Percentiles rank a stretch among this genome's conserved stretches.
Evolutionary conservation across 2,113 vertebrate species (phyloP).

Genomic region (Spheniscus mendiculus): DNA sequence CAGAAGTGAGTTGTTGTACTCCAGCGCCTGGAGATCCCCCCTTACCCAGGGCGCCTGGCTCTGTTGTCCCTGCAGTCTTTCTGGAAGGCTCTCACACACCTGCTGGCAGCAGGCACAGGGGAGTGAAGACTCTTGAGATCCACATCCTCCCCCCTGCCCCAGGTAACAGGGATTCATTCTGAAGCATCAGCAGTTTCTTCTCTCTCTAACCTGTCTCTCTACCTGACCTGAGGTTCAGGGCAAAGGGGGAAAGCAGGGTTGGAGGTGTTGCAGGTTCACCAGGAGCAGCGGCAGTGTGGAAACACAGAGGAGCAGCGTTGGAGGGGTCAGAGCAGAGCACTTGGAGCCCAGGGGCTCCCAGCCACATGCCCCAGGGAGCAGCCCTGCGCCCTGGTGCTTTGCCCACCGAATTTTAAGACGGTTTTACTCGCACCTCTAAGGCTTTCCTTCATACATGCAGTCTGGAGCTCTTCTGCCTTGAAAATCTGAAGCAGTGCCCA

Average conservation of each 20-base stretch:
- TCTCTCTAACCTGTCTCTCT: neutral
- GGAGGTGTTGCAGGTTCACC: neutral
- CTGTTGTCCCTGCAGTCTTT: neutral
- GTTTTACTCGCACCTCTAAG: neutral
- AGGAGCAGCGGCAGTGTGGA: neutral
- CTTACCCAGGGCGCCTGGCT: neutral
- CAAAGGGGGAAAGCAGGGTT: neutral
- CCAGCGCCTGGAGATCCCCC: neutral
- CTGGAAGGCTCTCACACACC: neutral
- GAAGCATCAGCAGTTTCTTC: neutral
- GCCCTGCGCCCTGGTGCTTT: neutral
- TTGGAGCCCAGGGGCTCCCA: accelerated
- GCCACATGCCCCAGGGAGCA: neutral
- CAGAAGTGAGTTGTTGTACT: neutral
- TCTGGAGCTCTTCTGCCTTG: neutral
- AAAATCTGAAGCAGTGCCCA: neutral
- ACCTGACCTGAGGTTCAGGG: neutral
- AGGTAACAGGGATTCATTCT: neutral
- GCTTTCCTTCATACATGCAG: neutral
- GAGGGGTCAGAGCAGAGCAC: neutral
- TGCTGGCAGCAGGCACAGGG: neutral
- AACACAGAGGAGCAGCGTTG: neutral
- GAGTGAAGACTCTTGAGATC: neutral
- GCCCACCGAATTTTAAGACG: neutral
- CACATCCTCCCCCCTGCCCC: neutral